Evolutionary conservation across 2,797 vertebrate genomes (phyloP).

Genomic region (Arctocebus calabarensis): DNA sequence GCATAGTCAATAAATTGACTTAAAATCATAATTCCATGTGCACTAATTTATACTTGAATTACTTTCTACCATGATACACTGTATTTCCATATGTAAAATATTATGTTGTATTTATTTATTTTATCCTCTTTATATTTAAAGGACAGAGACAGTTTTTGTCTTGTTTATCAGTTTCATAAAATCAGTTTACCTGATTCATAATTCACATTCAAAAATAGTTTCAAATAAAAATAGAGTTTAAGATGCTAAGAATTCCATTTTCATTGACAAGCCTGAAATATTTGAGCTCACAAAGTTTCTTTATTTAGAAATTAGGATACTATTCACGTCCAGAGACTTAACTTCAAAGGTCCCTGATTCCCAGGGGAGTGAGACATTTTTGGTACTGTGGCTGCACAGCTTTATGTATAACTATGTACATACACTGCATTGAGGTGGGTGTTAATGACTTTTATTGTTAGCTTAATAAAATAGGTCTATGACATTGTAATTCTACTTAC

Average conservation of each 20-base stretch:
- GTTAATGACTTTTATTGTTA: neutral
- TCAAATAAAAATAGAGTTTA: neutral
- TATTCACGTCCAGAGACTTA: neutral
- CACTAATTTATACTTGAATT: neutral
- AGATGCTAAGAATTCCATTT: neutral
- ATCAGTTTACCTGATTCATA: neutral
- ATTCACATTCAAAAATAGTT: neutral
- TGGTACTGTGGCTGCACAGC: neutral
- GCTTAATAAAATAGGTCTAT: neutral
- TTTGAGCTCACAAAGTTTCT: neutral
- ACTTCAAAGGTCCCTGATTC: neutral
- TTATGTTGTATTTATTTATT: neutral
- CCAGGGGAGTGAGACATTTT: neutral
- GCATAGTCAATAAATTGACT: neutral
- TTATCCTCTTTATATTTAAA: neutral
- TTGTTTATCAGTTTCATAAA: neutral
- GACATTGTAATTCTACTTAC: neutral
- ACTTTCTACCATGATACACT: neutral
- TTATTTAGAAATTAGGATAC: neutral
- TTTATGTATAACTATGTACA: neutral
- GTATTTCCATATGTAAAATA: neutral
- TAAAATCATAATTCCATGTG: neutral
- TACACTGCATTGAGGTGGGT: neutral
- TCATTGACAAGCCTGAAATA: neutral
- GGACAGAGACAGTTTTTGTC: neutral